Conservation (phyloP, 2,888 invertebrate genomes). For the Tricholauxania praeusta region DNA sequence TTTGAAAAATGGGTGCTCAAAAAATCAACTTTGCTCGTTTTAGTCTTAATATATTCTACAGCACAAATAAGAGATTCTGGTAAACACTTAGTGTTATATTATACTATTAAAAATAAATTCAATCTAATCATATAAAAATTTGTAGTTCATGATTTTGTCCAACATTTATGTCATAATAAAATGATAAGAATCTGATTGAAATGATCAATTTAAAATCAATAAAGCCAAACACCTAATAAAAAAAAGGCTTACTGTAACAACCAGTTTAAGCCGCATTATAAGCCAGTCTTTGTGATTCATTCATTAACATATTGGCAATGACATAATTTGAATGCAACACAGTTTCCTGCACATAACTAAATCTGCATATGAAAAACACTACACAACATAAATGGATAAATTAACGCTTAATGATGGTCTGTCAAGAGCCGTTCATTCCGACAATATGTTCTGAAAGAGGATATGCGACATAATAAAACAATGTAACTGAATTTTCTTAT, state of each 20-base stretch:
- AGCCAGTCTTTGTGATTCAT: not conserved
- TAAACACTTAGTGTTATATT: too few species aligned
- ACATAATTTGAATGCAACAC: conserved; percentile 12
- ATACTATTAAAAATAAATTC: not conserved
- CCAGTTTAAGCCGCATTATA: conserved; percentile 5
- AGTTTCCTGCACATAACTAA: not conserved
- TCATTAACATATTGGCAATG: conserved; percentile 9
- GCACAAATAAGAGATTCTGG: too few species aligned
- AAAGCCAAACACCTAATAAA: not conserved
- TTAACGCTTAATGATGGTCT: too few species aligned
- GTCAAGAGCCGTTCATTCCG: not conserved
- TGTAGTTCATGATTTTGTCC: too few species aligned
- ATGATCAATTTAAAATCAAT: not conserved
- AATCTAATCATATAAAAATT: not conserved
- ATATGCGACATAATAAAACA: conserved; percentile 2
- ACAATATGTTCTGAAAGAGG: not conserved
- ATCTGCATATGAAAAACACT: too few species aligned
- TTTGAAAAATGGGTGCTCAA: too few species aligned
- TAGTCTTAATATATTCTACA: too few species aligned
- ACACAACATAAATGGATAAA: too few species aligned
- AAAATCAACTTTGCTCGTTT: too few species aligned
- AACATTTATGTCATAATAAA: not conserved
- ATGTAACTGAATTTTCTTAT: not conserved
- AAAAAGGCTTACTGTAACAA: not conserved
- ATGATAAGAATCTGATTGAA: not conserved